phyloP scores from a whole-genome alignment of 2,888 invertebrate species.

The Ochropleura plecta region DNA sequence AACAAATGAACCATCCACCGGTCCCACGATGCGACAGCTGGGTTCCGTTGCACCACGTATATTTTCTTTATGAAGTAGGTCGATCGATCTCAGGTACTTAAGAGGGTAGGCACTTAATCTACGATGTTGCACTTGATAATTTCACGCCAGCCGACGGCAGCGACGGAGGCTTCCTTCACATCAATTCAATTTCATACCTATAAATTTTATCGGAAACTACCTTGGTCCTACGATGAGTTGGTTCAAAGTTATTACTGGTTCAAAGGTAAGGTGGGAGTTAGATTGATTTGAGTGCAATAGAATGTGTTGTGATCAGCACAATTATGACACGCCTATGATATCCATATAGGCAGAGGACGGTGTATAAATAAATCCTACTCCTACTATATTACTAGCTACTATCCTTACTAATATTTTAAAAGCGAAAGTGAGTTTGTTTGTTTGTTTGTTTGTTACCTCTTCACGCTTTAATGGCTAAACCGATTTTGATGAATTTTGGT shows the following conservation, averaged over 20 bases:
- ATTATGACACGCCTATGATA: no score
- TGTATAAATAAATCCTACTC: no score
- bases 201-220: conserved; percentile 74
- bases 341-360: no score
- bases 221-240: conserved; percentile 57
- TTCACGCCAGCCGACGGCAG: conserved; percentile 77
- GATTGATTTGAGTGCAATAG: conserved; percentile 15
- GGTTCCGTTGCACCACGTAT: conserved; percentile 29
- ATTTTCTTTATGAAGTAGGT: conserved; percentile 76
- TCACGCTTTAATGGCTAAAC: no score
- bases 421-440: no score
- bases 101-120: conserved; percentile 81
- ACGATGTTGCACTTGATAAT: conserved; percentile 84
- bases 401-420: no score
- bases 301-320: background rate
- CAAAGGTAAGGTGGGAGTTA: conserved; percentile 4
- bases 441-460: no score
- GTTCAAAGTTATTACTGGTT: conserved; percentile 49
- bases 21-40: conserved; percentile 6
- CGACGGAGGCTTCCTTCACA: conserved; percentile 64
- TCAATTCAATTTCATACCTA: conserved; percentile 84
- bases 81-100: conserved; percentile 77
- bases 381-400: no score
- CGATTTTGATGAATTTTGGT: no score
- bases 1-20: conserved; percentile 10